A percentile compares a stretch with the other conserved stretches of the same genome.
These are phyloP conservation scores for Eudasyphora cyanicolor DNA, from an alignment of 2,888 invertebrate species.

Conservation along the genomic window DNA sequence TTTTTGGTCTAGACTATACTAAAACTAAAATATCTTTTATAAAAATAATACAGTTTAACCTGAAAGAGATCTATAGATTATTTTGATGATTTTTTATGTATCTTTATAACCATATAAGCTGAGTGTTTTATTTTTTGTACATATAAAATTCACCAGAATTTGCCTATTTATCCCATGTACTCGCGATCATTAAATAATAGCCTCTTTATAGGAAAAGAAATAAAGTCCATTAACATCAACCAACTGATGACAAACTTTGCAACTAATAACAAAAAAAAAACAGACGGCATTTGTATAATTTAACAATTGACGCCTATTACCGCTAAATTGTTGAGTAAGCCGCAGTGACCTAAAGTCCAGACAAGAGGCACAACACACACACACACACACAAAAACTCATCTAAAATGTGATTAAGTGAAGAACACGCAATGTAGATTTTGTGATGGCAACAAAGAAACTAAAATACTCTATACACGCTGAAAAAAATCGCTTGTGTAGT, in stretches of 20 bases:
- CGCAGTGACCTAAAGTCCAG: slow-evolving; percentile 60
- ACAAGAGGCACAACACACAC: slow-evolving; percentile 32
- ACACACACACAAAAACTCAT: slow-evolving; percentile 11
- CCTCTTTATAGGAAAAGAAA: background rate
- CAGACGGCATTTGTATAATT: slow-evolving; percentile 62
- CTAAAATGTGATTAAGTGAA: background rate
- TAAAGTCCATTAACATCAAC: slow-evolving; percentile 40
- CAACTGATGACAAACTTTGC: background rate
- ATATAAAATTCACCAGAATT: too few species aligned
- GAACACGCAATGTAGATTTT: background rate
- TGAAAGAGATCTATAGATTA: too few species aligned
- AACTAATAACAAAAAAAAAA: background rate
- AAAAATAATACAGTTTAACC: too few species aligned
- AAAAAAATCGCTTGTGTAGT: too few species aligned
- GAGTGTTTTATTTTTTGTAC: too few species aligned
- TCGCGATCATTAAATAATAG: background rate
- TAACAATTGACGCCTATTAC: slow-evolving; percentile 66
- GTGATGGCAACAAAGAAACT: background rate
- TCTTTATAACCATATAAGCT: too few species aligned
- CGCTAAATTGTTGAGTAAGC: slow-evolving; percentile 34
- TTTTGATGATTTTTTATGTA: too few species aligned
- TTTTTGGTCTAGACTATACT: too few species aligned
- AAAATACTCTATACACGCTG: too few species aligned
- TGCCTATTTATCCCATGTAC: too few species aligned
- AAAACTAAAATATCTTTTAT: too few species aligned